Evolutionary conservation across 2,888 invertebrate genomes (phyloP), one percentile per base, ranked within the genome.

Genomic region (Cordilura impudica): DNA sequence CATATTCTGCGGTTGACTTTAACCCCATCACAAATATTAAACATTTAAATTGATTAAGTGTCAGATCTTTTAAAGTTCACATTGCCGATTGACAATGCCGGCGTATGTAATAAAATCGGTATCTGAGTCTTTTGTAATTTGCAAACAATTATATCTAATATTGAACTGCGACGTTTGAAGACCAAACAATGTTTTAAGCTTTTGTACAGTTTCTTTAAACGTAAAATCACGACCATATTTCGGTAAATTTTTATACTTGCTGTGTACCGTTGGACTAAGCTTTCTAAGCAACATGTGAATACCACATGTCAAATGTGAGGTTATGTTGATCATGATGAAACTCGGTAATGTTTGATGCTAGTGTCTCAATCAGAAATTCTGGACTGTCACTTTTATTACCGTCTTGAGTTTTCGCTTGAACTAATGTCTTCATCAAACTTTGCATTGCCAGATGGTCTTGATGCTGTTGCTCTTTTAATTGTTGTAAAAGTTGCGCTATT

Each of bases 11-110:
- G n/a, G 71, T n/a, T 65, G 78, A 72, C 18, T 81, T 70, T 4
- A 83, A 60, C 1, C 82, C 79, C 53, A 74, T 75, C 2, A 81
- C 61, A 49, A 79, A 83, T 18, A 82, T 51, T 39, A 78, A 71
- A 14, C 82, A 81, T 56, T 77, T 81, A 26, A 81, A 82, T 39
- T 82, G 81, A 14, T 81, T 65, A 8, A 60, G 26, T 14, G 70
- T 77, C 6, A 82, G 23, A n/a, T 72, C 65, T 14, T 58, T 19
- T 79, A 82, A 19, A 72, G 23, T 69, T 81, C 80, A 54, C 75
- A 79, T 0, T 16, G 21, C 14, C 60, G 18, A 10, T 16, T 10
- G 8, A 83, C 78, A 14, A 16, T 19, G 2, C 66, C 51, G 8
- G 77, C 74, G 51, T 73, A 79, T 51, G 75, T 76, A 7, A 78